Conservation (phyloP, 2,113 vertebrate genomes). For the Ariopsis seemanni region DNA sequence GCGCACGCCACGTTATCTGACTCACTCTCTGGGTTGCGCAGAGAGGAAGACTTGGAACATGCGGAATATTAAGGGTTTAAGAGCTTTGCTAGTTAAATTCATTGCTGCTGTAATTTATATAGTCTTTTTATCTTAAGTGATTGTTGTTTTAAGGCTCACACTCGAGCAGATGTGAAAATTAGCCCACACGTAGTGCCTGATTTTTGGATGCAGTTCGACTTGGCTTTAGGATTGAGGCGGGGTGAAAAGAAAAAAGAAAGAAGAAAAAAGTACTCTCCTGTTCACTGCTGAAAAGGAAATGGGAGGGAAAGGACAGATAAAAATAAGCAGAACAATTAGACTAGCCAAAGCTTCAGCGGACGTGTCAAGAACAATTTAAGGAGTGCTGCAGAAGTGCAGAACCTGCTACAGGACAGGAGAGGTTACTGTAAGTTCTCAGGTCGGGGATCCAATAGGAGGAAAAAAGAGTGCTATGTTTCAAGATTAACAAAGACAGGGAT, state of each 20-base stretch:
- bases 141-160: conserved; percentile 64
- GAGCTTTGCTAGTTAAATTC: conserved; percentile 55
- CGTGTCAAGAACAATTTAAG: conserved; percentile 39
- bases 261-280: conserved; percentile 30
- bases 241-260: conserved; percentile 3
- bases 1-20: conserved; percentile 20
- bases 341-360: conserved; percentile 48
- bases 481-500: not conserved
- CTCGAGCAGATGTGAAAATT: conserved; percentile 53
- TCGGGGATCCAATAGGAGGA: not conserved
- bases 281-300: conserved; percentile 46
- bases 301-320: conserved; percentile 47
- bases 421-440: not conserved
- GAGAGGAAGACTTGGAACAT: conserved; percentile 30
- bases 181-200: conserved; percentile 41
- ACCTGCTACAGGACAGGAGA: not conserved
- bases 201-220: conserved; percentile 48
- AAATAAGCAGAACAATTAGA: conserved; percentile 59
- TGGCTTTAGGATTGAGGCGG: conserved; percentile 46
- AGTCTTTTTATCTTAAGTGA: conserved; percentile 65
- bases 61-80: conserved; percentile 57
- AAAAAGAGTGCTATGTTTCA: not conserved
- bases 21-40: conserved; percentile 36
- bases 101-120: conserved; percentile 59
- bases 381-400: conserved; percentile 12